Conservation (phyloP, 2,113 vertebrate species). For the Sula dactylatra region DNA sequence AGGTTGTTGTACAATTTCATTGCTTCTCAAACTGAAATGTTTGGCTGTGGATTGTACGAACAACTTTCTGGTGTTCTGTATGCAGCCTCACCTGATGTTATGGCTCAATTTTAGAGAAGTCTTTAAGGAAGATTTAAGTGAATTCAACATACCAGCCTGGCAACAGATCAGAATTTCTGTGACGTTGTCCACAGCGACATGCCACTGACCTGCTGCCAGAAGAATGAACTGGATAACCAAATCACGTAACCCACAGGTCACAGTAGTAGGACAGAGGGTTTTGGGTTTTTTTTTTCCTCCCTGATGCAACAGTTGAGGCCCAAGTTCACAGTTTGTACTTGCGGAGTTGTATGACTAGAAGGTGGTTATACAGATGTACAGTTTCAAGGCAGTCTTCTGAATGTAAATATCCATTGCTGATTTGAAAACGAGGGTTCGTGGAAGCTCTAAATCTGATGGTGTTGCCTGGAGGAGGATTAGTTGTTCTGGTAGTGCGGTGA, state of each 20-base stretch:
- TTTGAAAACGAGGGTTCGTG: not conserved
- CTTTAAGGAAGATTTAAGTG: not conserved
- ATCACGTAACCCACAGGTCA: not conserved
- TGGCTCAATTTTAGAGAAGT: not conserved
- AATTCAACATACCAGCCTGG: not conserved
- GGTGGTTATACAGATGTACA: not conserved
- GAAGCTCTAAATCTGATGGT: too few species aligned
- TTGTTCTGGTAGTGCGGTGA: not conserved
- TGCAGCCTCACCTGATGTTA: not conserved
- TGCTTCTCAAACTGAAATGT: not conserved
- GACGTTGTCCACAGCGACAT: accelerated
- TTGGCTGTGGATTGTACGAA: not conserved
- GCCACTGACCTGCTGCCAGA: not conserved
- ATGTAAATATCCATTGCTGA: not conserved
- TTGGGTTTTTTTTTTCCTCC: not conserved
- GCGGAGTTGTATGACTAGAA: not conserved
- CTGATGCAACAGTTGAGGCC: not conserved
- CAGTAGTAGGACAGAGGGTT: too few species aligned
- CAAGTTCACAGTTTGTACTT: not conserved
- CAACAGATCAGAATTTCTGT: not conserved
- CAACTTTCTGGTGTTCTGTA: not conserved
- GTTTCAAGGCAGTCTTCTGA: not conserved
- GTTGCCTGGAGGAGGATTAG: not conserved
- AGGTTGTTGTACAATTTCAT: too few species aligned
- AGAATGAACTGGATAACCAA: not conserved